phyloP scores from a whole-genome alignment of 2,888 invertebrate species.

The Danaus chrysippus region DNA sequence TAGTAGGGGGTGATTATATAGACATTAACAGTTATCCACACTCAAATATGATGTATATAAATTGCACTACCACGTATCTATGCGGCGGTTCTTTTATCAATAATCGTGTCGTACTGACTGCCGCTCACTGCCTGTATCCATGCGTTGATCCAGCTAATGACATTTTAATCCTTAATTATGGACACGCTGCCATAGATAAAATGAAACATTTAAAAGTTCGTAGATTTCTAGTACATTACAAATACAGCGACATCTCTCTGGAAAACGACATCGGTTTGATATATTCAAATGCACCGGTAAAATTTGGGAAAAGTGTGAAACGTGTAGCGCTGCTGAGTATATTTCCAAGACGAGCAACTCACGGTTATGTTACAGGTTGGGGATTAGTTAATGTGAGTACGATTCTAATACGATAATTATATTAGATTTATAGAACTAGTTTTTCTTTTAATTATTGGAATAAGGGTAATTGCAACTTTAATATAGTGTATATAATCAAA shows the following conservation, averaged over 20 bases:
- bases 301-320: slow-evolving; percentile 27
- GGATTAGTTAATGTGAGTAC: slow-evolving; percentile 37
- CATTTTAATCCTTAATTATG: slow-evolving; percentile 12
- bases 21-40: slow-evolving; percentile 31
- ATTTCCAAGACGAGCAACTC: slow-evolving; percentile 8
- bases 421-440: too few relatives aligned
- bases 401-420: too few relatives aligned
- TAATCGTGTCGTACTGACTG: slow-evolving; percentile 33
- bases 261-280: slow-evolving; percentile 38
- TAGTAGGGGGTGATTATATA: slow-evolving; percentile 31
- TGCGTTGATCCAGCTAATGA: slow-evolving; percentile 6
- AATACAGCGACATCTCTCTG: slow-evolving; percentile 27
- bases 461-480: too few relatives aligned
- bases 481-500: too few relatives aligned
- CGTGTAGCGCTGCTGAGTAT: slow-evolving; percentile 29
- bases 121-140: slow-evolving; percentile 34
- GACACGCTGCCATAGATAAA: slow-evolving; percentile 30
- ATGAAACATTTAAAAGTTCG: slow-evolving; percentile 15
- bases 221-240: slow-evolving; percentile 34
- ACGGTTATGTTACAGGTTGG: slow-evolving; percentile 37
- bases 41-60: slow-evolving; percentile 32
- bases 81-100: slow-evolving; percentile 40
- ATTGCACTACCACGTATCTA: slow-evolving; percentile 19
- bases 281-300: slow-evolving; percentile 21
- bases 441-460: too few relatives aligned